Base-by-base conservation (phyloP, 2,797 vertebrate species). In the Amphiprion clarkii region DNA sequence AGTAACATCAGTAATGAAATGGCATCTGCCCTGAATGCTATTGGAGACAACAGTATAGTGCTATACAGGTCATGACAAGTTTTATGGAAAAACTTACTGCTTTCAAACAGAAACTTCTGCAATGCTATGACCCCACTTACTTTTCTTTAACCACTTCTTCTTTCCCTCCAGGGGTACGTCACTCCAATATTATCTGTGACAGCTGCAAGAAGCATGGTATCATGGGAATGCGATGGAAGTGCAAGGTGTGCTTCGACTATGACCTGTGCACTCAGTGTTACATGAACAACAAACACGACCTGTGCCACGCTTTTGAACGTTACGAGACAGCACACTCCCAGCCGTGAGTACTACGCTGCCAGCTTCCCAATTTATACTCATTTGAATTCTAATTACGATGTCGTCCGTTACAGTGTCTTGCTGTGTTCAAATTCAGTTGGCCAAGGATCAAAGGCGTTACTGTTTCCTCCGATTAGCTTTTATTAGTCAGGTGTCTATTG, bases 141-240 rank as follows among this genome's bases (percentile, higher is more conserved):
- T 58, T 71, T 46, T 67, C 19, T 59, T 59, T 16, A 27, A n/a
- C 19, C 10, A 4, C 31, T 27, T 79, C 33, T 79, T 42, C 58
- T 51, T 39, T 42, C 67, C 44, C n/a, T 66, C 6, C 59, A 99
- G 98, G 98, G 7, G 96, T 99, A 46, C 97, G 98, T 29, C 98
- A 99, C 88, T 98, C 97, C 70, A 99, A 99, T 91, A 99, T 99
- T 86, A 99, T 99, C 92, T 99, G 98, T 5, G 98, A 99, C 93
- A 98, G 96, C 87, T 99, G 98, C 88, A 99, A 98, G 95, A 99
- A 98, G 90, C 98, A 98, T 0, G 98, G 98, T 0, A 97, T 99
- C 59, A 96, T 97, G 42, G 98, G 98, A 65, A 99, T 99, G 98
- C 95, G 98, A 60, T 99, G 98, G 98, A 99, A 99, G 78, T 99